Evolutionary conservation across 2,113 vertebrate genomes (phyloP).

Genomic region (Cairina moschata): DNA sequence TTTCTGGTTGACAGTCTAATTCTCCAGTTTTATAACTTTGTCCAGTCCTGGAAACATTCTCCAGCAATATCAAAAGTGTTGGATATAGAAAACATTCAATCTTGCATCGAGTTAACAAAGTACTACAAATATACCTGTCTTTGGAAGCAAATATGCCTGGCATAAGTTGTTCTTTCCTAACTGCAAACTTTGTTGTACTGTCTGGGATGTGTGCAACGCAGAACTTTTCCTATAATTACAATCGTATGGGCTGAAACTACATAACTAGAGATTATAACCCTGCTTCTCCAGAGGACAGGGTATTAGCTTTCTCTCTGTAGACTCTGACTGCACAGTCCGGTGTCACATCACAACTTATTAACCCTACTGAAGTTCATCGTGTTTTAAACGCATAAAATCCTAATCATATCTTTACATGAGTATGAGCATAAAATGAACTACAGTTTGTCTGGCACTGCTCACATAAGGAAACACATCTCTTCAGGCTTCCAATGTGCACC

Average conservation of each 20-base stretch:
- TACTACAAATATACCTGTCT: neutral
- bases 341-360: neutral
- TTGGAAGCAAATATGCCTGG: neutral
- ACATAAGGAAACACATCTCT: neutral
- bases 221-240: neutral
- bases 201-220: neutral
- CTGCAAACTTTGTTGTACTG: neutral
- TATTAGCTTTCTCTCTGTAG: neutral
- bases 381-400: neutral
- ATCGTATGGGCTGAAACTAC: accelerated
- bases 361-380: neutral
- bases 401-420: neutral
- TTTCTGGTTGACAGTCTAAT: neutral
- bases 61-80: neutral
- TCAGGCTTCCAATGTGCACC: neutral
- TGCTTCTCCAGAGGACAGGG: neutral
- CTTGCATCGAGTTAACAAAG: neutral
- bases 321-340: neutral
- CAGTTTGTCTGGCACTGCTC: neutral
- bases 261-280: neutral
- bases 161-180: neutral
- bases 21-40: neutral
- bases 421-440: neutral
- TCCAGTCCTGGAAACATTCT: neutral
- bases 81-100: neutral